Evolutionary conservation across 2,797 vertebrate species (phyloP), one percentile per base, ranked within the genome.

Genomic region (Phoxinus dragarum): DNA sequence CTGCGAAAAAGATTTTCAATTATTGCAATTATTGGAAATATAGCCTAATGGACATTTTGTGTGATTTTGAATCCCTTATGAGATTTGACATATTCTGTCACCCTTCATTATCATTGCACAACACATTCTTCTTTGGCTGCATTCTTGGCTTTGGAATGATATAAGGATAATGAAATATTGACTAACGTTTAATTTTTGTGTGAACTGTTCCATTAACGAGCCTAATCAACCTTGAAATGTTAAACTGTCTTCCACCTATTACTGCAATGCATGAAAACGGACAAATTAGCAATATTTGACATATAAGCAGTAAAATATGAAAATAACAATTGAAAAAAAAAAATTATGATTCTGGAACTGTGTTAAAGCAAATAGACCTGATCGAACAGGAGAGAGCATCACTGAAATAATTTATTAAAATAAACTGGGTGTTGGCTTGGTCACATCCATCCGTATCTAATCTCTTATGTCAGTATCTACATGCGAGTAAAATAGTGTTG

Each of bases 331-430:
- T 76, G 72, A 4, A 1, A 54, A 88, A 89, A 89, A 76, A 90
- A 21, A 10, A 84, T 86, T 73, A 34, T 73, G 64, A 17, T 3
- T 21, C 27, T 7, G 17, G 1, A 17, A 21, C n/a, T 66, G 36
- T 47, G 2, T 27, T 69, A 11, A 69, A 34, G 4, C 61, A 44
- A 69, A 19, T 44, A 76, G 36, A 40, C 21, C 38, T 23, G 19
- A 42, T 67, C 14, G 27, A 59, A 19, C 40, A 42, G 21, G 6
- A 49, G 6, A 49, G 3, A 47, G 73, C 87, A 74, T 59, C 78
- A 52, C 21, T 80, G 21, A 79, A 82, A 82, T 82, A 56, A 88
- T 88, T 56, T 81, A 88, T 82, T 66, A 82, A 85, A 88, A 80
- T 38, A 59, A 66, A 78, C 85, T 81, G 88, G 80, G 85, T 81